phyloP scores from a whole-genome alignment of 2,113 vertebrate species.

The Sula dactylatra region DNA sequence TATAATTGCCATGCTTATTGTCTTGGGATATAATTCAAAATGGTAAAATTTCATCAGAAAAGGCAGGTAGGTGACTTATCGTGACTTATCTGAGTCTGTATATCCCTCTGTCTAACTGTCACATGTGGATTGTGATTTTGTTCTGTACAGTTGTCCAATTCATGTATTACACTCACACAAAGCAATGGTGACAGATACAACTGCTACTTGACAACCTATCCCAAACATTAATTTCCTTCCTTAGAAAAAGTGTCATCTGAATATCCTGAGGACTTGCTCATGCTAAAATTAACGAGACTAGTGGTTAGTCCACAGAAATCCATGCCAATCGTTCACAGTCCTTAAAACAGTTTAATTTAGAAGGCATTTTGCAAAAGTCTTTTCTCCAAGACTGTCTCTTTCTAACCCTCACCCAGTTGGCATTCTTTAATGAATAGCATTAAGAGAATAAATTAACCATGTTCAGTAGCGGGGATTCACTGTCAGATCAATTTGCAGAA shows the following conservation, averaged over 20 bases:
- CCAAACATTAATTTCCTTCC: constrained; percentile 26
- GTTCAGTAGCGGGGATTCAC: background rate
- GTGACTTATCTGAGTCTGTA: background rate
- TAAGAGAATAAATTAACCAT: background rate
- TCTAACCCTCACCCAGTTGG: background rate
- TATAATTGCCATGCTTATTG: background rate
- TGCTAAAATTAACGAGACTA: background rate
- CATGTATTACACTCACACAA: background rate
- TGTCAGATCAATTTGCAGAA: background rate
- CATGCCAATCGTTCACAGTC: background rate
- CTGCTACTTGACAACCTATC: background rate
- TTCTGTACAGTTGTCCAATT: background rate
- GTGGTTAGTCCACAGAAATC: background rate
- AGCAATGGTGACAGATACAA: background rate
- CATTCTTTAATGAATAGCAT: background rate
- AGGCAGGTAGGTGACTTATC: background rate
- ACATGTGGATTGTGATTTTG: background rate
- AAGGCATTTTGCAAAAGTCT: background rate
- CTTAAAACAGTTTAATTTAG: background rate
- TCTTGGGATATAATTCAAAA: background rate
- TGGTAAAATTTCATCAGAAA: background rate
- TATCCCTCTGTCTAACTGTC: background rate
- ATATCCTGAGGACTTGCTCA: background rate
- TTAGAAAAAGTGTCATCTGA: background rate
- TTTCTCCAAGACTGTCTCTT: background rate